Percentiles rank a stretch among this genome's conserved stretches.
These are phyloP conservation scores for Myripristis murdjan DNA, from an alignment of 2,797 vertebrate genomes.

Conservation along the genomic window DNA sequence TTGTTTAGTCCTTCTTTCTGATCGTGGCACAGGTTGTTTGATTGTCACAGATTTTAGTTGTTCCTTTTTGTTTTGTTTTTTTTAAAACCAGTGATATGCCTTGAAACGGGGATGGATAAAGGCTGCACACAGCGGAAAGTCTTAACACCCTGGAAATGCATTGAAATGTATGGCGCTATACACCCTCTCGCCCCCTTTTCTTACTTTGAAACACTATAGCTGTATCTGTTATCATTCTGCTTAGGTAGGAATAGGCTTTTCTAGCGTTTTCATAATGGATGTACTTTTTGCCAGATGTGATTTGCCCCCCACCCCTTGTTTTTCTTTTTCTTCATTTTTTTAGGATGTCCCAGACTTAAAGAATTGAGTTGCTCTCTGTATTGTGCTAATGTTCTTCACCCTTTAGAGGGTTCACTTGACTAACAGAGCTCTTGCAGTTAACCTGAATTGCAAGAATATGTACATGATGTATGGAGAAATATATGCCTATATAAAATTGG, in stretches of 20 bases:
- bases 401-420: conserved; percentile 44
- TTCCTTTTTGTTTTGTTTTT: conserved; percentile 25
- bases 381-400: conserved; percentile 45
- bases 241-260: conserved; percentile 57
- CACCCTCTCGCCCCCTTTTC: conserved; percentile 38
- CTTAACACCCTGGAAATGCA: conserved; percentile 39
- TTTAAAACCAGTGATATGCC: conserved; percentile 75
- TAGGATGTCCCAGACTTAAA: conserved; percentile 34
- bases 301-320: neutral
- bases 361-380: conserved; percentile 43
- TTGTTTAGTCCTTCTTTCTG: conserved; percentile 35
- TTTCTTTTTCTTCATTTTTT: conserved; percentile 22
- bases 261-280: conserved; percentile 54
- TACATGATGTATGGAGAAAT: conserved; percentile 63
- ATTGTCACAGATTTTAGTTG: conserved; percentile 1
- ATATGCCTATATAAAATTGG: conserved; percentile 52
- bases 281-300: conserved; percentile 26
- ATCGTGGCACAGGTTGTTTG: conserved; percentile 25
- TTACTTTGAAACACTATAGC: conserved; percentile 39
- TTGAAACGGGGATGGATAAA: conserved; percentile 64
- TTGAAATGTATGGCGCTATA: conserved; percentile 39
- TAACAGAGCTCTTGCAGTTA: conserved; percentile 55
- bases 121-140: conserved; percentile 35
- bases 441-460: conserved; percentile 47
- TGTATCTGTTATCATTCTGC: conserved; percentile 43